A percentile compares a stretch with the other conserved stretches of the same genome.
These are phyloP conservation scores for Drosophila pseudoobscura DNA, from an alignment of 1,140 invertebrate species.

Conservation along the genomic window DNA sequence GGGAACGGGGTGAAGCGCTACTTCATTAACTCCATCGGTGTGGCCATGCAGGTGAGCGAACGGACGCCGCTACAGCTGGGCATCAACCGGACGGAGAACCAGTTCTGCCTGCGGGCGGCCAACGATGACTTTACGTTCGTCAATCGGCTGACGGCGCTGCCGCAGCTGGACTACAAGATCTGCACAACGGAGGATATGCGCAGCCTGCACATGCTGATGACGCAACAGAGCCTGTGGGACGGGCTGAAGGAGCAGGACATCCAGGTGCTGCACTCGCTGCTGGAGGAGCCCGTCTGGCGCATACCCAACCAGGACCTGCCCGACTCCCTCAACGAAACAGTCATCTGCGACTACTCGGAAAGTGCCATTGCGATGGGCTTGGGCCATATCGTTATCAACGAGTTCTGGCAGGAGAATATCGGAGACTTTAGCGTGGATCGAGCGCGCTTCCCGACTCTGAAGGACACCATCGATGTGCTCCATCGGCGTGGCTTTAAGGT, in stretches of 20 bases:
- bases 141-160: conserved; percentile 86
- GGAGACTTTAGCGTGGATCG: conserved; percentile 91
- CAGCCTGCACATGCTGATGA: conserved; percentile 87
- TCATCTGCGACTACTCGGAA: conserved; percentile 92
- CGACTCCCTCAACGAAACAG: conserved; percentile 86
- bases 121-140: conserved; percentile 91
- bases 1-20: conserved; percentile 92
- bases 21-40: conserved; percentile 93
- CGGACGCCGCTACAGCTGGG: conserved; percentile 91
- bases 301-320: conserved; percentile 87
- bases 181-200: conserved; percentile 92
- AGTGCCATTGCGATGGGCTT: conserved; percentile 90
- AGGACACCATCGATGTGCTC: conserved; percentile 91
- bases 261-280: conserved; percentile 88
- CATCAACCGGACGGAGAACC: conserved; percentile 87
- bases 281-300: conserved; percentile 93
- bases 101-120: conserved; percentile 90
- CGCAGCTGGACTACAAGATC: conserved; percentile 92
- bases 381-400: conserved; percentile 92
- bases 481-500: conserved; percentile 93
- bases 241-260: conserved; percentile 90
- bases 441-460: conserved; percentile 89
- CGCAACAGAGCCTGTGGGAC: conserved; percentile 91
- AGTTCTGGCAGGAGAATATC: conserved; percentile 92
- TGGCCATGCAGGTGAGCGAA: conserved; percentile 90